These are phyloP conservation scores for Paedocypris micromegethes DNA, from an alignment of 2,797 vertebrate genomes.

Conservation along the genomic window DNA sequence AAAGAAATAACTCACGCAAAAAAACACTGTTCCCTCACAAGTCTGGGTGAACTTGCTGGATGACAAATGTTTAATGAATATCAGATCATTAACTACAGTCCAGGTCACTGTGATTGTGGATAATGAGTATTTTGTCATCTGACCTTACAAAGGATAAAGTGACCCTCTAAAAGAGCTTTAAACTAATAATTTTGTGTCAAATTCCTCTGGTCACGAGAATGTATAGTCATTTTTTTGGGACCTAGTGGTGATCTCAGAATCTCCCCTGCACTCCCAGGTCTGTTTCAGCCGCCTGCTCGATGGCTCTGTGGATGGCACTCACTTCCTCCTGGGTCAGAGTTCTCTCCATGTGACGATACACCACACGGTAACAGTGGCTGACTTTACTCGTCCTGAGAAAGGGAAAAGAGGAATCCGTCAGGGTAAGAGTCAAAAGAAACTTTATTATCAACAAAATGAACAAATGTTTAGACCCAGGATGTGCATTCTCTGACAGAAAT, in stretches of 20 bases:
- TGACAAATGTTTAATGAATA: no score
- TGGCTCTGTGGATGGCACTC: constrained; percentile 67
- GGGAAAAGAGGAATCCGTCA: constrained; percentile 5
- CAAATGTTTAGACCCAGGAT: no score
- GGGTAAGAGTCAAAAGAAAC: neutral
- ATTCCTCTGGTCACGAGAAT: neutral
- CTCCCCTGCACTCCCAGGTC: constrained; percentile 82
- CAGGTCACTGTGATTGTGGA: no score
- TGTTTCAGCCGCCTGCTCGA: constrained; percentile 66
- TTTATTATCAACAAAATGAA: no score
- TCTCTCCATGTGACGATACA: constrained; percentile 87
- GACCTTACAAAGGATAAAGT: no score
- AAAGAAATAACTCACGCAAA: neutral
- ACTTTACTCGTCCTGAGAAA: constrained; percentile 72
- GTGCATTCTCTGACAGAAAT: no score
- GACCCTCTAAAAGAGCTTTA: no score
- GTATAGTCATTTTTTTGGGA: neutral
- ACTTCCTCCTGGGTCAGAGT: constrained; percentile 84
- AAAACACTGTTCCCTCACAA: neutral
- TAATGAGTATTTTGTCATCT: no score
- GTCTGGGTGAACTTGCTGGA: no score
- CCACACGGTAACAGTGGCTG: constrained; percentile 87
- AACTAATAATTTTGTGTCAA: no score
- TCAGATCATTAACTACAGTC: no score
- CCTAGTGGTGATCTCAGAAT: constrained; percentile 62